A percentile compares a stretch with the other conserved stretches of the same genome.
Conservation (phyloP, 1,140 invertebrate species). For the Monomorium pharaonis region DNA sequence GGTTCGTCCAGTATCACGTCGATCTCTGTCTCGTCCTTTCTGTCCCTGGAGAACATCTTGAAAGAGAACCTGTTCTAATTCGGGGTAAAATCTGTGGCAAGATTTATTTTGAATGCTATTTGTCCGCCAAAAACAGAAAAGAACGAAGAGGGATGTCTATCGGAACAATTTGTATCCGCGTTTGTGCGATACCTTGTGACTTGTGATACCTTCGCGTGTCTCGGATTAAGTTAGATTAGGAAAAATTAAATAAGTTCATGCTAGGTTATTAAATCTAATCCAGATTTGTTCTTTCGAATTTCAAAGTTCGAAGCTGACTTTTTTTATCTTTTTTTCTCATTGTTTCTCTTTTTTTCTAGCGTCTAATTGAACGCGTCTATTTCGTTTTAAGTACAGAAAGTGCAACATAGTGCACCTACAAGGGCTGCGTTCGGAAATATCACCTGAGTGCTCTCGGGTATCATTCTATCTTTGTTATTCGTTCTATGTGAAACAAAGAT, state of each 20-base stretch:
- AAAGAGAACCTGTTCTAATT: background rate
- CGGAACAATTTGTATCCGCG: background rate
- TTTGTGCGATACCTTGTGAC: too few relatives aligned
- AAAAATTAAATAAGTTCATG: background rate
- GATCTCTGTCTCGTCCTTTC: constrained; percentile 74
- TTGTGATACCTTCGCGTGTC: background rate
- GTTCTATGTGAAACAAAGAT: too few relatives aligned
- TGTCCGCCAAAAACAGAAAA: background rate
- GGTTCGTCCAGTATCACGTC: constrained; percentile 78
- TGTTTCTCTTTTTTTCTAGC: background rate
- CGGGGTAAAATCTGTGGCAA: background rate
- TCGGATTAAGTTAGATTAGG: background rate
- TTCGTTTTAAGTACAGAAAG: background rate
- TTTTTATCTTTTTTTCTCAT: background rate
- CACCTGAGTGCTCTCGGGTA: too few relatives aligned
- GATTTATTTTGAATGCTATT: background rate
- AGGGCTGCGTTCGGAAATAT: too few relatives aligned
- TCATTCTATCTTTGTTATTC: too few relatives aligned
- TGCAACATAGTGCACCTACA: background rate
- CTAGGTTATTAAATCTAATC: background rate
- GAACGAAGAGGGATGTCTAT: background rate
- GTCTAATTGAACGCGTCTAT: background rate
- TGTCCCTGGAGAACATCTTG: constrained; percentile 71
- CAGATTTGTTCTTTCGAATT: background rate
- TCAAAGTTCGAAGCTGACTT: background rate